Conservation (phyloP, 2,797 vertebrate species). For the Centroberyx gerrardi region DNA sequence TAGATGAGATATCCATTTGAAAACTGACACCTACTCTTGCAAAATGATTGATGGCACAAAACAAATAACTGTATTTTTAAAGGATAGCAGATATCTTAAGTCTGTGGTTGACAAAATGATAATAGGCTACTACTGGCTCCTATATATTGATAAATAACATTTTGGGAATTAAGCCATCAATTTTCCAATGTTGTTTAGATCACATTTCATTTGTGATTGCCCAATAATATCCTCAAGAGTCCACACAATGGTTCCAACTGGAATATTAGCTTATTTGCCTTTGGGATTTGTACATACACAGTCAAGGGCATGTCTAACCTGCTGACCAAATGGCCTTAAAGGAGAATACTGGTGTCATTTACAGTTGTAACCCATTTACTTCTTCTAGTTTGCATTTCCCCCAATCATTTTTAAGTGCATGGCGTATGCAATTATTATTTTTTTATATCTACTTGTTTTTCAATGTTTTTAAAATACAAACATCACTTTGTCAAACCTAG, state of each 20-base stretch:
- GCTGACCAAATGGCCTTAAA: conserved; percentile 1
- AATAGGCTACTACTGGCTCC: background rate
- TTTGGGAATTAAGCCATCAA: background rate
- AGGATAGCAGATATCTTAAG: no score
- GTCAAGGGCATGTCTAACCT: background rate
- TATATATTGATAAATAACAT: background rate
- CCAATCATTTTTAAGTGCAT: no score
- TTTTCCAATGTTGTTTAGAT: background rate
- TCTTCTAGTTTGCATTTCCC: no score
- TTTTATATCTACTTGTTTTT: no score
- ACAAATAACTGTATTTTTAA: background rate
- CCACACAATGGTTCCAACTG: conserved; percentile 11
- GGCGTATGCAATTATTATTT: no score
- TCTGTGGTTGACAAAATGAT: background rate
- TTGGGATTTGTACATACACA: background rate
- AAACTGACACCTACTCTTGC: background rate
- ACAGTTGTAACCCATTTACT: no score
- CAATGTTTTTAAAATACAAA: no score
- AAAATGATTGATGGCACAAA: no score
- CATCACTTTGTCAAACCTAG: no score
- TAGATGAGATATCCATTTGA: background rate
- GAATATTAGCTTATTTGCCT: conserved; percentile 3
- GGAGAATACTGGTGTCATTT: background rate
- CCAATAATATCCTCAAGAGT: background rate
- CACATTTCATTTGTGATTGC: conserved; percentile 1